A percentile compares a stretch with the other conserved stretches of the same genome.
These are phyloP conservation scores for Pagetopsis macropterus DNA, from an alignment of 2,797 vertebrate genomes.

Conservation along the genomic window DNA sequence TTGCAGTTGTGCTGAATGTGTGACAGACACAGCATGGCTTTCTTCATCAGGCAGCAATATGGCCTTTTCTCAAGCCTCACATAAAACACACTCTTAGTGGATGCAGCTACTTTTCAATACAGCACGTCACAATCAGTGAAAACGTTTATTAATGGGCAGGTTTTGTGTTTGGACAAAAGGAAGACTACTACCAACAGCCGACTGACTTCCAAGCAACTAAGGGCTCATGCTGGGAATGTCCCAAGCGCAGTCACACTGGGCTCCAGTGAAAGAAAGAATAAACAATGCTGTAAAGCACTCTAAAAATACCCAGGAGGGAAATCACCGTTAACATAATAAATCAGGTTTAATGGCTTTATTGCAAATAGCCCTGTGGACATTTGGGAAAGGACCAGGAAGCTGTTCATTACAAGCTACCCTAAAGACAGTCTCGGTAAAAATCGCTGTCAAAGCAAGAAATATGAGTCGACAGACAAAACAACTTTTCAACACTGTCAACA, in stretches of 20 bases:
- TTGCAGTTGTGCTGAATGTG: slow-evolving; percentile 17
- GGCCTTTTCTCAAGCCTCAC: slow-evolving; percentile 13
- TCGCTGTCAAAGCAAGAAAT: slow-evolving; percentile 32
- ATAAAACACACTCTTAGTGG: not conserved
- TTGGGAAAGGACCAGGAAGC: slow-evolving; percentile 60
- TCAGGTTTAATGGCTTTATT: slow-evolving; percentile 47
- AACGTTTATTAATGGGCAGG: slow-evolving; percentile 18
- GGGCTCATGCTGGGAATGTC: slow-evolving; percentile 44
- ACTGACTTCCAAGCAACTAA: slow-evolving; percentile 34
- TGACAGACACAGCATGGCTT: not conserved
- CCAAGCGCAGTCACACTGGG: slow-evolving; percentile 25
- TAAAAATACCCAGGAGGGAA: slow-evolving; percentile 65
- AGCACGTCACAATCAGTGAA: slow-evolving; percentile 22
- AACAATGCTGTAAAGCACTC: slow-evolving; percentile 53
- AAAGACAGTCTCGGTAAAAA: slow-evolving; percentile 17
- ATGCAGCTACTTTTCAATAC: slow-evolving; percentile 18
- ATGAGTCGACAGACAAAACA: slow-evolving; percentile 34
- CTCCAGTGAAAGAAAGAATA: slow-evolving; percentile 38
- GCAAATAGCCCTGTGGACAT: slow-evolving; percentile 53
- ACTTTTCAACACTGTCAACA: slow-evolving; percentile 29
- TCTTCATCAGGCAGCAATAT: slow-evolving; percentile 13
- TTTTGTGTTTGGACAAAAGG: slow-evolving; percentile 15
- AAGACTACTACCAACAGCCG: slow-evolving; percentile 45
- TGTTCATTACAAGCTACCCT: slow-evolving; percentile 40
- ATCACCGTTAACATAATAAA: slow-evolving; percentile 60